A percentile compares a stretch with the other conserved stretches of the same genome.
These are phyloP conservation scores for Ctenosaura bakeri DNA, from an alignment of 2,797 vertebrate genomes.

Conservation along the genomic window DNA sequence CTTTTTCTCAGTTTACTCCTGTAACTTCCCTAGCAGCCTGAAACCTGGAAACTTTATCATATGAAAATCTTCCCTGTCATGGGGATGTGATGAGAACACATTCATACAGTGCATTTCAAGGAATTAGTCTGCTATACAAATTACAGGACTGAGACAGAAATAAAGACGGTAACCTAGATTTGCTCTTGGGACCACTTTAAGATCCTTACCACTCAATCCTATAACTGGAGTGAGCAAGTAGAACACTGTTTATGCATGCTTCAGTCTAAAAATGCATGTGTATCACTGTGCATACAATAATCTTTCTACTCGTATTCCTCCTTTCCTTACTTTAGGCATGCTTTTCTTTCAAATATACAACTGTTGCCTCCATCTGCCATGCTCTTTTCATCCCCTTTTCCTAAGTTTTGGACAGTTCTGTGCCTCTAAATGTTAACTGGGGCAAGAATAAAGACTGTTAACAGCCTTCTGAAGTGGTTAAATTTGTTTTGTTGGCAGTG, in stretches of 20 bases:
- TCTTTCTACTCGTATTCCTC: background rate
- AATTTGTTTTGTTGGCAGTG: background rate
- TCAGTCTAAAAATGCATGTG: background rate
- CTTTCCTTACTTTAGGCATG: background rate
- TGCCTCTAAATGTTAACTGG: background rate
- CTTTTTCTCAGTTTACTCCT: background rate
- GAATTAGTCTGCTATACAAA: background rate
- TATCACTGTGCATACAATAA: background rate
- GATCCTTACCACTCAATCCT: background rate
- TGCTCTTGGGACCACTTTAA: background rate
- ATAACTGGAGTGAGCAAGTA: background rate
- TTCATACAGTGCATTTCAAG: background rate
- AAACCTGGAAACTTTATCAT: background rate
- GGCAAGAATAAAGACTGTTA: background rate
- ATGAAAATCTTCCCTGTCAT: background rate
- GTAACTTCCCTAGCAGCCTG: background rate
- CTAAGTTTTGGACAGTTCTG: background rate
- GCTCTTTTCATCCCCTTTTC: background rate
- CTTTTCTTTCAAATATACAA: background rate
- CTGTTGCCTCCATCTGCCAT: background rate
- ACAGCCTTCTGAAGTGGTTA: background rate
- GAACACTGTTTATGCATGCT: background rate
- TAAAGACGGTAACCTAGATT: background rate
- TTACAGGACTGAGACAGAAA: background rate
- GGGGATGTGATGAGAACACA: background rate